phyloP scores from a whole-genome alignment of 2,888 invertebrate species.

The Rhingia rostrata region DNA sequence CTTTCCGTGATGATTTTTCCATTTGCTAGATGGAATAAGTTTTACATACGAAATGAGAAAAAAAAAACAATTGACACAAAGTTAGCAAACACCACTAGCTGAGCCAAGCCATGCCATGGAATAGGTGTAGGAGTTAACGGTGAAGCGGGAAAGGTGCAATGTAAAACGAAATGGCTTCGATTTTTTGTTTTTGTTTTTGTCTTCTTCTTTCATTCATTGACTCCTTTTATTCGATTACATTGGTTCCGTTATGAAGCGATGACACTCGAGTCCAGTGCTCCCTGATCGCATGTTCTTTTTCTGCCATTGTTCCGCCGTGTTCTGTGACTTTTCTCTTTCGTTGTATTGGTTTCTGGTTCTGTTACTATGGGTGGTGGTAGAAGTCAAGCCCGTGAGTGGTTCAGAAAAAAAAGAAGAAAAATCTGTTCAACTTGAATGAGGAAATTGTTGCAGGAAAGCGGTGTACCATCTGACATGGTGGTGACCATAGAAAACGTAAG shows the following conservation, averaged over 20 bases:
- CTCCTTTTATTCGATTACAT: slow-evolving; percentile 70
- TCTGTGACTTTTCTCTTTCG: slow-evolving; percentile 3
- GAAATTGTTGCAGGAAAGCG: slow-evolving; percentile 33
- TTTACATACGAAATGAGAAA: slow-evolving; percentile 63
- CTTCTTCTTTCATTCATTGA: slow-evolving; percentile 53
- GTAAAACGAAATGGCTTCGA: slow-evolving; percentile 35
- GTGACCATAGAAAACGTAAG: slow-evolving; percentile 60
- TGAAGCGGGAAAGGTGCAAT: slow-evolving; percentile 3
- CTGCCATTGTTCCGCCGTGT: slow-evolving; percentile 19
- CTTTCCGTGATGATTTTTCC: slow-evolving; percentile 13
- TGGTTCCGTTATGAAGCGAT: slow-evolving; percentile 73
- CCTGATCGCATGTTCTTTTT: slow-evolving; percentile 43
- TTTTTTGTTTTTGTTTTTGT: neutral
- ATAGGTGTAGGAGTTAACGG: slow-evolving; percentile 7
- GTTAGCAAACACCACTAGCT: neutral
- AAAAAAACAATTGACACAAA: slow-evolving; percentile 15
- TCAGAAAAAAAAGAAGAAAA: slow-evolving; percentile 36
- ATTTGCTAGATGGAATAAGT: slow-evolving; percentile 36
- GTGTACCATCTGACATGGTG: slow-evolving; percentile 18
- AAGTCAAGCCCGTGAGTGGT: slow-evolving; percentile 22
- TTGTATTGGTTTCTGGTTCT: neutral
- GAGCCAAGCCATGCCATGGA: neutral
- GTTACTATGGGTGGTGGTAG: slow-evolving; percentile 12
- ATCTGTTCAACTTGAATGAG: slow-evolving; percentile 19
- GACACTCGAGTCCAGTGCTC: slow-evolving; percentile 73